Percentiles rank a stretch among this genome's conserved stretches.
Conservation (phyloP, 2,113 vertebrate species). For the Toxotes chatareus region DNA sequence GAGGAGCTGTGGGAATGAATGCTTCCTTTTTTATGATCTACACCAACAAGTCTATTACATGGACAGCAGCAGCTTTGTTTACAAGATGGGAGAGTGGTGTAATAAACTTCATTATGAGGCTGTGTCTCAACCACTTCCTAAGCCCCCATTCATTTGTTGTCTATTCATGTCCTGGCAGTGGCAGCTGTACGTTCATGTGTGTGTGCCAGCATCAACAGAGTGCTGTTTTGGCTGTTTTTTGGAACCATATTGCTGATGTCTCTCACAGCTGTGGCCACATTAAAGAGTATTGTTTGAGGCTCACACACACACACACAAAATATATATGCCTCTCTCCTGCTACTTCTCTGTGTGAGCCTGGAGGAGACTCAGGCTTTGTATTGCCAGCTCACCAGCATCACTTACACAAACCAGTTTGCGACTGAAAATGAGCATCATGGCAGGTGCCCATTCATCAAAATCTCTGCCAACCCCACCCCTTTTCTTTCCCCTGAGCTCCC, state of each 20-base stretch:
- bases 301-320: background rate
- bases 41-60: conserved; percentile 24
- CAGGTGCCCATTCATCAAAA: conserved; percentile 77
- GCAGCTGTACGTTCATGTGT: conserved; percentile 33
- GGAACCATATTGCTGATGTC: conserved; percentile 54
- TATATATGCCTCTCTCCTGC: background rate
- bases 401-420: conserved; percentile 27
- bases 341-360: conserved; percentile 3
- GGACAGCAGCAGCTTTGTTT: conserved; percentile 62
- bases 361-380: conserved; percentile 22
- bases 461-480: conserved; percentile 44
- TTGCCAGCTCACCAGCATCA: conserved; percentile 15
- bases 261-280: conserved; percentile 57
- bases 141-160: conserved; percentile 38
- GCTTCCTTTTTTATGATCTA: conserved; percentile 28
- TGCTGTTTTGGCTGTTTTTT: conserved; percentile 21
- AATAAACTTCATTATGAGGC: conserved; percentile 55
- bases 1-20: conserved; percentile 45
- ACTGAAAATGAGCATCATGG: conserved; percentile 46
- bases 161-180: conserved; percentile 8
- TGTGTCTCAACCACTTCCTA: conserved; percentile 42
- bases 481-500: conserved; percentile 26
- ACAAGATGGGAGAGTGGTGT: conserved; percentile 35
- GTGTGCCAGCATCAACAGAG: conserved; percentile 24
- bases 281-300: conserved; percentile 44